Evolutionary conservation across 2,797 vertebrate genomes (phyloP).

Genomic region (Cheracebus regulus): DNA sequence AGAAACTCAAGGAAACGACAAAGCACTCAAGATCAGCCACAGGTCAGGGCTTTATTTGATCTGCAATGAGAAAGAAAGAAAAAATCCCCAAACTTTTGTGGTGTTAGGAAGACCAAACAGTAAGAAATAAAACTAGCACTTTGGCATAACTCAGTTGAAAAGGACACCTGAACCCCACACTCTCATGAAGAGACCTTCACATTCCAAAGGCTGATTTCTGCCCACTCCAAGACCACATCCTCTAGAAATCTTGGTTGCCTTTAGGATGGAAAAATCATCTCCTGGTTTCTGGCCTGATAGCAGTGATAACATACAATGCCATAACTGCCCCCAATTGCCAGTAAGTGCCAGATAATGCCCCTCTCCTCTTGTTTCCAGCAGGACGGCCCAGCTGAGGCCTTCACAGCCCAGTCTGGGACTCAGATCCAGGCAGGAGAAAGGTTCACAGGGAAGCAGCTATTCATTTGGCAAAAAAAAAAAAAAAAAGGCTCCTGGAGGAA

Average conservation of each 20-base stretch:
- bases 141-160: background rate
- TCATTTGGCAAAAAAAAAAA: constrained; percentile 48
- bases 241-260: background rate
- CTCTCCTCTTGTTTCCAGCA: background rate
- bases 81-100: background rate
- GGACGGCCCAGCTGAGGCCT: background rate
- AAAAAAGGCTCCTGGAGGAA: constrained; percentile 57
- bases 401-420: background rate
- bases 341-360: background rate
- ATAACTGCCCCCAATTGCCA: background rate
- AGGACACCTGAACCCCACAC: background rate
- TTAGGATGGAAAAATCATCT: background rate
- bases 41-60: background rate
- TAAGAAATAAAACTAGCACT: background rate
- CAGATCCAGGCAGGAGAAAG: background rate
- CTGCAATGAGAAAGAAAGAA: background rate
- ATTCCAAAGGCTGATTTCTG: background rate
- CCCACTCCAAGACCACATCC: accelerated
- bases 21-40: background rate
- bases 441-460: background rate
- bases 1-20: background rate
- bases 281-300: background rate
- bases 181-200: accelerated
- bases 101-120: background rate
- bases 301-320: background rate